Base-by-base conservation (phyloP, 2,797 vertebrate species). In the Acipenser ruthenus region DNA sequence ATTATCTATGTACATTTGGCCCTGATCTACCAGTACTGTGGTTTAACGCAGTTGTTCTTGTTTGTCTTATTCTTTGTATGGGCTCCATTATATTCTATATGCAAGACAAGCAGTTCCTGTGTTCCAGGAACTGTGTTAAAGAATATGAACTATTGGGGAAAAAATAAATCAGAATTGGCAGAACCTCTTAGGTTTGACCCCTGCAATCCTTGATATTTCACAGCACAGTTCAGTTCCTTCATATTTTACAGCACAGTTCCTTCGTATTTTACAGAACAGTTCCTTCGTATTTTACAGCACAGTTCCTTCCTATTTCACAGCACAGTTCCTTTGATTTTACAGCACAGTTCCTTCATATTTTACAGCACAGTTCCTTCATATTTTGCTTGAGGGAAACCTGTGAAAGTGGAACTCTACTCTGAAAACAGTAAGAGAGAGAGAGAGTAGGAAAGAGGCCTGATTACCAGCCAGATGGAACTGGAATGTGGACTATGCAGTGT, bases 391-490 rank as follows among this genome's bases (percentile, higher is more conserved):
- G 18, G 18, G 18, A 18, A 18, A 18, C 37, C 12, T 58, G n/a
- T 58, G 55, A 58, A 37, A 58, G 49, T 6, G 47, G 69, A 76
- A 64, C 50, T 72, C 69, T 66, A 69, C 51, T 23, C 59, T 15
- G 7, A 49, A 4, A 48, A 71, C 69, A 72, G 73, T 74, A 65
- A 60, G 6, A 49, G 71, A 65, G 72, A 63, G 70, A 65, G 51
- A 9, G 37, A 37, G 37, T 37, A 37, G 37, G 37, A 37, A 37
- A 37, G 37, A 5, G 37, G 37, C 68, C 69, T 58, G 73, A 78
- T 70, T 73, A 68, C 72, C 10, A 72, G 77, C 84, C 84, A 84
- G 84, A 83, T 85, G 82, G 15, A 78, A 68, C 70, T 74, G 71
- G 71, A 68, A 73, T 77, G 73, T 66, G 74, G 70, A 69, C 73